These are phyloP conservation scores for Tribolium freemani DNA, from an alignment of 2,888 invertebrate genomes.

Conservation along the genomic window DNA sequence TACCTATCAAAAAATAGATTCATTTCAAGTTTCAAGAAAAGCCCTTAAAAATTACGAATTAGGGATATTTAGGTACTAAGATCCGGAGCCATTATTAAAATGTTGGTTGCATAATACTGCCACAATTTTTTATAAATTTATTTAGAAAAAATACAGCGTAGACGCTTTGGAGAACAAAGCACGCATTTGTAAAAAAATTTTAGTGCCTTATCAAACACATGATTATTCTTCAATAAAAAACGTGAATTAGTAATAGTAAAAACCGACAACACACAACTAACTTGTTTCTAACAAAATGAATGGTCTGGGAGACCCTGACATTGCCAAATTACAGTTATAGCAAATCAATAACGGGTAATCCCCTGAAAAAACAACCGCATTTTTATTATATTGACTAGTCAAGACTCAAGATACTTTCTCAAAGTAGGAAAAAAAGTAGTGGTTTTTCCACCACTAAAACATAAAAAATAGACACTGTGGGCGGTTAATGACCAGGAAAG, in stretches of 20 bases:
- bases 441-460: neutral
- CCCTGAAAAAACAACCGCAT: constrained; percentile 1
- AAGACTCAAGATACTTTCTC: neutral
- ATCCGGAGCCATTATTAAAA: too few relatives aligned
- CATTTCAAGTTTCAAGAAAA: too few relatives aligned
- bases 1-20: too few relatives aligned
- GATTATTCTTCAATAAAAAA: too few relatives aligned
- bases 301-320: neutral
- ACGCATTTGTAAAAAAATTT: too few relatives aligned
- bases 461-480: neutral
- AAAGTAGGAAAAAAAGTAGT: neutral
- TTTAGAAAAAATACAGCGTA: too few relatives aligned
- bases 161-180: too few relatives aligned
- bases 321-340: constrained; percentile 4
- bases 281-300: neutral
- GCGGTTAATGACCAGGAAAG: neutral
- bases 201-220: too few relatives aligned
- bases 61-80: too few relatives aligned
- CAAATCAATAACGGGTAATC: neutral
- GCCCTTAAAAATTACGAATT: too few relatives aligned
- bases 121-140: too few relatives aligned
- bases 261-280: neutral
- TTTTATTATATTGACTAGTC: neutral
- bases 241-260: neutral
- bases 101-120: too few relatives aligned